Conservation (phyloP, 2,888 invertebrate genomes). For the Electrophaes corylata region DNA sequence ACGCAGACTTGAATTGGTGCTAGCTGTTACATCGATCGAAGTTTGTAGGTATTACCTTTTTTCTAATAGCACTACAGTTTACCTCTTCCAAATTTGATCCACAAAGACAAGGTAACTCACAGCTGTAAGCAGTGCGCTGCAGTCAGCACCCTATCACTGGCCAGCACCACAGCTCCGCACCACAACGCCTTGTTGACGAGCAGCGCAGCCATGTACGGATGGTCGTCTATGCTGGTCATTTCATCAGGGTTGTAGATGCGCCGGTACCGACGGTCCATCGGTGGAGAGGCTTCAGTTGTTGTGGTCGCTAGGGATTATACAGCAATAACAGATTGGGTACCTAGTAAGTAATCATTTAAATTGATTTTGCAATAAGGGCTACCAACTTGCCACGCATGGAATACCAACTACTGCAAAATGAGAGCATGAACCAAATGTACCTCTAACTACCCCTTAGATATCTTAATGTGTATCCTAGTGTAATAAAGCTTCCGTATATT, state of each 20-base stretch:
- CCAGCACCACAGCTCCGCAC: conserved; percentile 72
- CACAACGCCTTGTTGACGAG: conserved; percentile 70
- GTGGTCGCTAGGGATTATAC: not conserved
- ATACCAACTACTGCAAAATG: too few species aligned
- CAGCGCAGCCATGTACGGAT: conserved; percentile 70
- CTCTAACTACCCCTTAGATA: too few species aligned
- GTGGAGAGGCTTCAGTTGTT: conserved; percentile 41
- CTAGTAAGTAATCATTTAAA: too few species aligned
- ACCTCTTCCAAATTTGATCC: not conserved
- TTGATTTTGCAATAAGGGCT: too few species aligned
- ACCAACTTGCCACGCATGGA: too few species aligned
- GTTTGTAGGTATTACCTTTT: too few species aligned
- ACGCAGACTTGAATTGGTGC: too few species aligned
- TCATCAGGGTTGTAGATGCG: conserved; percentile 75
- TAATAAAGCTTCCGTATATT: too few species aligned
- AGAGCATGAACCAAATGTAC: too few species aligned
- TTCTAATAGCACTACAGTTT: not conserved
- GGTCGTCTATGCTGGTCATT: conserved; percentile 56
- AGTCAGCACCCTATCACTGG: conserved; percentile 61
- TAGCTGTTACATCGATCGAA: too few species aligned
- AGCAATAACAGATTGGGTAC: too few species aligned
- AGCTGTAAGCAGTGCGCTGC: conserved; percentile 76
- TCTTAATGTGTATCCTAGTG: too few species aligned
- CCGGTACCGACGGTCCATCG: conserved; percentile 61
- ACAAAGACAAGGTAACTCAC: conserved; percentile 44